These are phyloP conservation scores for Potamilus streckersoni DNA, from an alignment of 1,140 invertebrate species.

Conservation along the genomic window DNA sequence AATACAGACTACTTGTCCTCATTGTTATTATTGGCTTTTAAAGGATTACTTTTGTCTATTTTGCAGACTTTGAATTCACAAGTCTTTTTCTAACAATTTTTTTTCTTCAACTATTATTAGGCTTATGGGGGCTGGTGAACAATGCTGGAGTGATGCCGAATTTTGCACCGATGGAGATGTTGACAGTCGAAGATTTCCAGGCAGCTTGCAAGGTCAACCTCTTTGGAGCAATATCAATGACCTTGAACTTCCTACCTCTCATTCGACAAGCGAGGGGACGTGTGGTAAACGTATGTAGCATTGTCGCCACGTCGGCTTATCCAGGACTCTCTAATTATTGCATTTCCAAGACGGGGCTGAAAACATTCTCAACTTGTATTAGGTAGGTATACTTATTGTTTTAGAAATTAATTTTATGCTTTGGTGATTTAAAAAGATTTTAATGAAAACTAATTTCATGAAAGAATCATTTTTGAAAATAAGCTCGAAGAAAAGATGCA, in stretches of 20 bases:
- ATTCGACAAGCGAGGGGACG: conserved; percentile 40
- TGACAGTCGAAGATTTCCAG: conserved; percentile 38
- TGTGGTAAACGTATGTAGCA: conserved; percentile 49
- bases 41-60: too few relatives aligned
- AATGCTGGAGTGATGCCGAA: conserved; percentile 33
- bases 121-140: conserved; percentile 32
- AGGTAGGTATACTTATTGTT: conserved; percentile 9
- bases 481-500: too few relatives aligned
- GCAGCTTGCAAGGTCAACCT: conserved; percentile 39
- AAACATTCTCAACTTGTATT: conserved; percentile 25
- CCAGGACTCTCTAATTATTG: conserved; percentile 23
- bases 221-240: conserved; percentile 43
- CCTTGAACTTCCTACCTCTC: conserved; percentile 43
- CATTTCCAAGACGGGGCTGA: conserved; percentile 25
- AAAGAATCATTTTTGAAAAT: too few relatives aligned
- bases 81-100: too few relatives aligned
- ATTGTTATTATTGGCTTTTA: too few relatives aligned
- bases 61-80: too few relatives aligned
- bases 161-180: conserved; percentile 31
- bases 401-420: background rate
- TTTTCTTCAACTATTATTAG: conserved; percentile 1
- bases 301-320: conserved; percentile 20
- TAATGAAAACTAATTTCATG: too few relatives aligned
- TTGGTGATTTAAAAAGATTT: background rate
- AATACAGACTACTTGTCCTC: too few relatives aligned